Base-by-base conservation (phyloP, 2,113 vertebrate species). In the Hippocampus abdominalis region DNA sequence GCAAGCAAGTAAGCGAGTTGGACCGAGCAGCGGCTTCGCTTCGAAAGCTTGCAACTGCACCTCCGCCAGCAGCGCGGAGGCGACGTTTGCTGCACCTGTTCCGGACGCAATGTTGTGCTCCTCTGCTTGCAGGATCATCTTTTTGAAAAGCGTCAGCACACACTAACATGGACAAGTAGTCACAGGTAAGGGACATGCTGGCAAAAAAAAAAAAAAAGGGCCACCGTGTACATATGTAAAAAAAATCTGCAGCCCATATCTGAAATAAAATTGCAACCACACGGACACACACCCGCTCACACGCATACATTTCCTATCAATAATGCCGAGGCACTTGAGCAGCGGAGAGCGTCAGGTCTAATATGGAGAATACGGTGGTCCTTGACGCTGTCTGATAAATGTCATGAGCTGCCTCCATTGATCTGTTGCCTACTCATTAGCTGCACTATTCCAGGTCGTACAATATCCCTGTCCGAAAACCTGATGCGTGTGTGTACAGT, bases 301-400 rank as follows among this genome's bases (percentile, higher is more conserved):
- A 64, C 67, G 27, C 42, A 71, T 64, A 72, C 51, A 46, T 16
- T 42, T 66, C 71, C 66, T 86, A 80, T 85, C 79, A 83, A 85
- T 85, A 87, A 79, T 36, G 66, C 49, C 46, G 64, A 84, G 80
- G 74, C 68, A 81, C 81, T 84, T 82, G 75, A 85, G 68, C 76
- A n/a, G 60, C 25, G 66, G 72, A 77, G 66, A 82, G 67, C 70
- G 25, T 79, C 75, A 64, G 54, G 36, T 16, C 76, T 85, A 79
- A 88, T 85, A 77, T 77, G 79, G 71, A 75, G 81, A 79, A 88
- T 85, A 75, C 76, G 79, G 71, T 73, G 80, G 80, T 83, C 77
- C 84, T 90, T 70, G 78, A 87, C 72, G 81, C 73, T 71, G 78
- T 80, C 81, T 80, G 79, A 87, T 88, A 86, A 88, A 89, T 82